Base-by-base conservation (phyloP, 2,888 invertebrate genomes). In the Brenthis ino region DNA sequence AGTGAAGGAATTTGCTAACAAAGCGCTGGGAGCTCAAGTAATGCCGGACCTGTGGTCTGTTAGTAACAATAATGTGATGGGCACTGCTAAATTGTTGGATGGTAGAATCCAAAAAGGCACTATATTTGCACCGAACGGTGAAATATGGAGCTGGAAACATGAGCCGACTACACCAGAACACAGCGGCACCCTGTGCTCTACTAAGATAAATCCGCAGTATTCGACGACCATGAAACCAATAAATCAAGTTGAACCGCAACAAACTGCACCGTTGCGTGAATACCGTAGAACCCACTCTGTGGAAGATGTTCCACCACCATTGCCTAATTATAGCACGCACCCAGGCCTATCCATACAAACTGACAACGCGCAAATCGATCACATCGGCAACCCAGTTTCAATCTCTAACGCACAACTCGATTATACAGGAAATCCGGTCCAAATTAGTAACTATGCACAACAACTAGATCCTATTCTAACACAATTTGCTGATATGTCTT, bases 141-240 rank as follows among this genome's bases (percentile, higher is more conserved):
- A 93, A 77, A 90, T 93, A 71, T 93, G 93, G 93, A 91, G 92
- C 75, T 93, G 93, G 93, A 91, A 92, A 77, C 89, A 91, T 75
- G 93, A 93, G 67, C 88, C 91, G 1, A 88, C 88, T n/a, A 91
- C 91, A 58, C 89, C 89, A 63, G 93, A 93, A 76, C 89, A 86
- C 60, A 91, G 89, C 74, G 90, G 91, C 28, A 89, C 90, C 47
- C 83, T 93, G 67, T 86, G 91, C 72, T 93, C 93, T 0, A 92
- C 91, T 3, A 93, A 91, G 75, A 93, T 93, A 51, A 90, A 85
- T 77, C 91, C 93, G 28, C 92, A 93, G 72, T 93, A 90, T 72
- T 90, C 91, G 0, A 89, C 91, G 13, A 86, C 87, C 6, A 88
- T 85, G 20, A 90, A 92, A 72, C 91, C 91, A 13, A 84, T 87